phyloP scores from a whole-genome alignment of 1,140 invertebrate genomes.

The Scaptodrosophila lebanonensis region DNA sequence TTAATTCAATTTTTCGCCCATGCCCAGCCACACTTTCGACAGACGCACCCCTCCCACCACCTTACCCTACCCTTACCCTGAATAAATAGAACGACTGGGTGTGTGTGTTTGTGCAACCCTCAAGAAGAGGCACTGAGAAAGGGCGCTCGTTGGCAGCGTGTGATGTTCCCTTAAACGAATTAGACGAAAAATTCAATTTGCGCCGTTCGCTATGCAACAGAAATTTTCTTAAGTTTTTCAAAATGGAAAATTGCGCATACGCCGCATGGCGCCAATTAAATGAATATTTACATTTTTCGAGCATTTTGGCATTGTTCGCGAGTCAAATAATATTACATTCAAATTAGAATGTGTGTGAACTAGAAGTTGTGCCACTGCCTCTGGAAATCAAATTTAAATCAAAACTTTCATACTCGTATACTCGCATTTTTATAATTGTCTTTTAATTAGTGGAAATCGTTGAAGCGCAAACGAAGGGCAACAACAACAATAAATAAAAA shows the following conservation, averaged over 20 bases:
- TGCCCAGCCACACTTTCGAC: too few relatives aligned
- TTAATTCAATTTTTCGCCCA: constrained; percentile 44
- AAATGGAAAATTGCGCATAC: constrained; percentile 35
- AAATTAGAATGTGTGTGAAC: constrained; percentile 40
- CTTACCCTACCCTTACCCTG: not conserved
- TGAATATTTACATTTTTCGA: constrained; percentile 66
- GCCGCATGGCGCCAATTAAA: constrained; percentile 51
- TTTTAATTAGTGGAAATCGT: constrained; percentile 62
- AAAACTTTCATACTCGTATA: not conserved
- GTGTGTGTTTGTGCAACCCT: not conserved
- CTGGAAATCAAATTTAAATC: constrained; percentile 15
- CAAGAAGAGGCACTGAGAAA: too few relatives aligned
- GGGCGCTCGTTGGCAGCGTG: not conserved
- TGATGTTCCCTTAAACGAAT: constrained; percentile 47
- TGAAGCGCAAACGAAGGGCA: constrained; percentile 36
- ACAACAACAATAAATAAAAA: too few relatives aligned
- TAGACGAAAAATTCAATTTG: constrained; percentile 50
- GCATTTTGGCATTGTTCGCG: constrained; percentile 17
- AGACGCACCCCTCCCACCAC: constrained; percentile 14
- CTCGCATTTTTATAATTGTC: constrained; percentile 50
- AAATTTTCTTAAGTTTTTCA: constrained; percentile 23
- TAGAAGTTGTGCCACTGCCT: constrained; percentile 19
- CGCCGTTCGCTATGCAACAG: constrained; percentile 37
- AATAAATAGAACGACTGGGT: not conserved
- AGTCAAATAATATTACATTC: constrained; percentile 34